Percentiles rank a stretch among this genome's conserved stretches.
Conservation (phyloP, 2,797 vertebrate species). For the Vultur gryphus region DNA sequence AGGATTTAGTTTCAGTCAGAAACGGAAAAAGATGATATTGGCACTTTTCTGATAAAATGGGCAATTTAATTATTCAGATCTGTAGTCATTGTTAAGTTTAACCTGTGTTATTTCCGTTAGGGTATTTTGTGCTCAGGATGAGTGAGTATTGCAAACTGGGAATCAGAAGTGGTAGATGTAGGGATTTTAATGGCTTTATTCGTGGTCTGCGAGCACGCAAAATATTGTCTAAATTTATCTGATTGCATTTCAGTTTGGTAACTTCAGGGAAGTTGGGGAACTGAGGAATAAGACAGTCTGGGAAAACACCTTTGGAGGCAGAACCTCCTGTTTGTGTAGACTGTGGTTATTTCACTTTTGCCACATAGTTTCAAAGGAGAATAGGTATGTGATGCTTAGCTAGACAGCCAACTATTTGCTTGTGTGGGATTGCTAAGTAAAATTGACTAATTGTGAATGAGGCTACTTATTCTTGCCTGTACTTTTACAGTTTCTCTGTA, state of each 20-base stretch:
- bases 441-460: not conserved
- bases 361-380: not conserved
- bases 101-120: not conserved
- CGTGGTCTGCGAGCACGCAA: not conserved
- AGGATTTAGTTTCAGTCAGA: not conserved
- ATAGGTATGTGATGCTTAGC: not conserved
- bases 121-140: not conserved
- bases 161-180: not conserved
- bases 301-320: not conserved
- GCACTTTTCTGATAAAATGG: not conserved
- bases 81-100: not conserved
- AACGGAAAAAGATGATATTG: not conserved
- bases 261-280: not conserved
- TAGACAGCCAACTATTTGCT: not conserved
- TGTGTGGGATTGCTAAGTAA: not conserved
- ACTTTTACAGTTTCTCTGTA: not conserved
- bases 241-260: not conserved
- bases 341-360: not conserved
- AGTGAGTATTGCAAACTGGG: not conserved
- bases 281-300: not conserved
- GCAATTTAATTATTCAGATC: not conserved
- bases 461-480: not conserved
- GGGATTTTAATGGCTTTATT: not conserved
- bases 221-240: not conserved
- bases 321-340: not conserved